Evolutionary conservation across 2,113 vertebrate species (phyloP), one percentile per base, ranked within the genome.

Genomic region (Eptatretus burgeri): DNA sequence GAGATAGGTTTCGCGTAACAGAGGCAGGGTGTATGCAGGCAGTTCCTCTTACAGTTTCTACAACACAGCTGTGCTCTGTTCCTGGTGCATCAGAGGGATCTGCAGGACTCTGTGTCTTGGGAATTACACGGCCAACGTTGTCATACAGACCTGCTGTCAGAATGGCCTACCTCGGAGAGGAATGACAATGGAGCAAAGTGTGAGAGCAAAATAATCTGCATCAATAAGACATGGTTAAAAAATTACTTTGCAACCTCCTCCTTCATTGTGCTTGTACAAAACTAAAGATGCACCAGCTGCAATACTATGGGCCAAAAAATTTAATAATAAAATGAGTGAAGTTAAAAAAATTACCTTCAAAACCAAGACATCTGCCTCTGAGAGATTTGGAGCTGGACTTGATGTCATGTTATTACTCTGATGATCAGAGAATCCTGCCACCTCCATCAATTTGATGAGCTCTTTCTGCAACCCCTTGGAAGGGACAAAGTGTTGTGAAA

Each of bases 21-120:
- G 91, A 98, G 2, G 89, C 94, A 0, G 82, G 85, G 72, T 98
- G 87, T 53, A 89, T 85, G 69, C 91, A 82, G 0, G 91, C 85
- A 72, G 77, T 84, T 65, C 91, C 91, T 65, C 94, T 88, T 51
- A 85, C 80, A 0, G 89, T 98, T 75, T 95, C 87, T 63, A 80
- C 81, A 0, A 74, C 69, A 69, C 91, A 98, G 9, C 74, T 80
- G 67, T 82, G 66, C 9, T 78, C 80, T 65, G 95, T 89, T 8
- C 74, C 80, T 68, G 82, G 66, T 9, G 78, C 80, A 65, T 98
- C 91, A 12, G 82, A 79, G 41, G 85, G 70, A 20, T 95, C 86
- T 65, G 89, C 79, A 2, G 89, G 85, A 41, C 27, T 41, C 3
- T 41, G 27, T 13, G 20, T 2, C 56, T 17, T 20, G 13, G 81